A percentile compares a stretch with the other conserved stretches of the same genome.
phyloP scores from a whole-genome alignment of 2,113 vertebrate genomes.

The Peromyscus leucopus region DNA sequence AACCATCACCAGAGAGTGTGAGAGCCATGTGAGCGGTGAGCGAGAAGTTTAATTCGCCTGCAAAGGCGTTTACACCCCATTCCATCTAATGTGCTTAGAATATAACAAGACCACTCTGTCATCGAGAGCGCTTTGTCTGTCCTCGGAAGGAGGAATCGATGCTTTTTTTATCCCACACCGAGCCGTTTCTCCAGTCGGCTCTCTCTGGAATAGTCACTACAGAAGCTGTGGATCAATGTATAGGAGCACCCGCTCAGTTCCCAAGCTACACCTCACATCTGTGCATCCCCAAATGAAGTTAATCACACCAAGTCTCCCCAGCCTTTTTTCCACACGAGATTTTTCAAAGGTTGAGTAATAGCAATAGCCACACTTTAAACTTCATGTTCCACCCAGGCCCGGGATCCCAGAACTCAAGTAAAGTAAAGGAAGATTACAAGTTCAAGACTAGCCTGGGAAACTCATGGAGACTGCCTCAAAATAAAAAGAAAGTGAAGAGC shows the following conservation, averaged over 20 bases:
- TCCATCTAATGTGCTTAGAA: neutral
- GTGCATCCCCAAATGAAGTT: neutral
- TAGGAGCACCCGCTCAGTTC: fast-evolving
- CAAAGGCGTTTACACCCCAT: neutral
- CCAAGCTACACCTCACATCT: fast-evolving
- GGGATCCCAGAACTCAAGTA: neutral
- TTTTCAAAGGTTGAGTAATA: neutral
- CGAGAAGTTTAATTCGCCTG: neutral
- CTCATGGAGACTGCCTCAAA: neutral
- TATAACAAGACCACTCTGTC: neutral
- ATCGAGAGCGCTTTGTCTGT: neutral
- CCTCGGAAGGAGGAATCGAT: neutral
- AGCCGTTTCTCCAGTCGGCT: neutral
- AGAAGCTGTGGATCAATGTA: neutral
- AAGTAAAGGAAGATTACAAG: neutral
- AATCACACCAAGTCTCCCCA: no score
- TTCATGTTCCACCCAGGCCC: neutral
- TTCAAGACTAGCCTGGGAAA: neutral
- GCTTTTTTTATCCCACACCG: fast-evolving
- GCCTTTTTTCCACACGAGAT: neutral
- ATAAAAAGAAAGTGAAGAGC: neutral
- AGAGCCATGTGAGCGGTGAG: neutral
- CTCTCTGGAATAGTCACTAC: neutral
- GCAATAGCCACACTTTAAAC: neutral
- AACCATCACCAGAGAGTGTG: neutral